phyloP scores from a whole-genome alignment of 2,113 vertebrate genomes.

The Leiothrix lutea region DNA sequence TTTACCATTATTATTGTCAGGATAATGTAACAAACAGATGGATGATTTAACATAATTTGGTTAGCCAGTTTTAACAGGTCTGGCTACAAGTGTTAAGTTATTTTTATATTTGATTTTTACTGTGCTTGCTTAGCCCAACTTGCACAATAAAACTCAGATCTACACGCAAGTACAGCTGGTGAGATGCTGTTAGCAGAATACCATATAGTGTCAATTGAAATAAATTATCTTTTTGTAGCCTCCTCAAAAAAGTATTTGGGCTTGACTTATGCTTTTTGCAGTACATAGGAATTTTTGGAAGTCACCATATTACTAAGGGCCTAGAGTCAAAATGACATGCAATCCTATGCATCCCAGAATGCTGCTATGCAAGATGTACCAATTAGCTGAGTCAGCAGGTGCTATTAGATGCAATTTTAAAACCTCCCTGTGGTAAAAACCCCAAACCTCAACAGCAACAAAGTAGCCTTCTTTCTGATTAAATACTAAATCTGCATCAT shows the following conservation, averaged over 20 bases:
- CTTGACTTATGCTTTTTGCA: neutral
- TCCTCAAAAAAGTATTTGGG: neutral
- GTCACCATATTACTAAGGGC: neutral
- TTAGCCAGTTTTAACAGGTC: slow-evolving; percentile 70
- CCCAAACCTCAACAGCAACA: neutral
- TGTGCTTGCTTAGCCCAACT: slow-evolving; percentile 30
- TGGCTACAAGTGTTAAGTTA: slow-evolving; percentile 46
- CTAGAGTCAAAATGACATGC: neutral
- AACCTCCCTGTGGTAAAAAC: neutral
- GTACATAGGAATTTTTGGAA: neutral
- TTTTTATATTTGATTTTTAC: slow-evolving; percentile 64
- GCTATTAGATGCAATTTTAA: neutral
- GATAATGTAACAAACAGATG: slow-evolving; percentile 63
- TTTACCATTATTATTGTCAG: slow-evolving; percentile 35
- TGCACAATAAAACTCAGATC: slow-evolving; percentile 53
- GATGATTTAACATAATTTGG: slow-evolving; percentile 61
- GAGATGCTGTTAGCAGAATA: slow-evolving; percentile 38
- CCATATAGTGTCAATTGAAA: slow-evolving; percentile 9
- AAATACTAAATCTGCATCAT: neutral
- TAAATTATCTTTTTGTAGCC: neutral
- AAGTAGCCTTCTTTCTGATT: neutral
- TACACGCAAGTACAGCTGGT: slow-evolving; percentile 20
- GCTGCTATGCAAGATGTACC: neutral
- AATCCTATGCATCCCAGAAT: neutral
- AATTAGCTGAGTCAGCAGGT: neutral